Evolutionary conservation across 2,888 invertebrate genomes (phyloP).

Genomic region (Pterostichus niger): DNA sequence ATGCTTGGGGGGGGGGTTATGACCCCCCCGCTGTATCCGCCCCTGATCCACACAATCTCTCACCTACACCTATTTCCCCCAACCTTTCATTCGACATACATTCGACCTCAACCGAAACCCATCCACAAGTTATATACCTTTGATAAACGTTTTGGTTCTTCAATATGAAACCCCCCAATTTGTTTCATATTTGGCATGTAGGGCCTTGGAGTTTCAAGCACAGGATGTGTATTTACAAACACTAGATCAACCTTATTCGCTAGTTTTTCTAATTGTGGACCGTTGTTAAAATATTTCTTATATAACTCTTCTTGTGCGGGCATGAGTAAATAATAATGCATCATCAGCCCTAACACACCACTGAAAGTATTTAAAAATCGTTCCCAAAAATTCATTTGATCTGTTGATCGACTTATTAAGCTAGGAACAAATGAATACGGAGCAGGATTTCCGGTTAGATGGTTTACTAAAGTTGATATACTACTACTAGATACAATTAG

Average conservation of each 20-base stretch:
- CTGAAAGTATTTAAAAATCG: slow-evolving; percentile 71
- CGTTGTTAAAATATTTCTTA: slow-evolving; percentile 42
- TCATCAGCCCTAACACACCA: slow-evolving; percentile 70
- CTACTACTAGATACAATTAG: slow-evolving; percentile 72
- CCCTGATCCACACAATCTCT: too few relatives aligned
- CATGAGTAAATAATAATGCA: slow-evolving; percentile 32
- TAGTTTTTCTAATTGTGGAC: slow-evolving; percentile 67
- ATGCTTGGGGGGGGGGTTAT: too few relatives aligned
- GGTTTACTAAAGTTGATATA: slow-evolving; percentile 70
- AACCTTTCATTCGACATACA: too few relatives aligned
- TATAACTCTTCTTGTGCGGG: slow-evolving; percentile 24
- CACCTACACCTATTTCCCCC: too few relatives aligned
- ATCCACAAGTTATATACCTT: slow-evolving; percentile 8
- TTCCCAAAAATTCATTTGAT: slow-evolving; percentile 73
- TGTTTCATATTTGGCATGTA: slow-evolving; percentile 70
- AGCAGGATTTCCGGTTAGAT: slow-evolving; percentile 72
- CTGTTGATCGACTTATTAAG: slow-evolving; percentile 70
- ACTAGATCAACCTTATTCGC: slow-evolving; percentile 68
- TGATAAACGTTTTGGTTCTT: slow-evolving; percentile 66
- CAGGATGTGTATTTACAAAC: slow-evolving; percentile 69
- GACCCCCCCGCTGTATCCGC: too few relatives aligned
- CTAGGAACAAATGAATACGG: slow-evolving; percentile 74
- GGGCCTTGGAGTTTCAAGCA: slow-evolving; percentile 69
- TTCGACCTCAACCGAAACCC: too few relatives aligned
- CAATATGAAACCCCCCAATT: slow-evolving; percentile 70